Evolutionary conservation across 2,797 vertebrate species (phyloP).

Genomic region (Luscinia luscinia): DNA sequence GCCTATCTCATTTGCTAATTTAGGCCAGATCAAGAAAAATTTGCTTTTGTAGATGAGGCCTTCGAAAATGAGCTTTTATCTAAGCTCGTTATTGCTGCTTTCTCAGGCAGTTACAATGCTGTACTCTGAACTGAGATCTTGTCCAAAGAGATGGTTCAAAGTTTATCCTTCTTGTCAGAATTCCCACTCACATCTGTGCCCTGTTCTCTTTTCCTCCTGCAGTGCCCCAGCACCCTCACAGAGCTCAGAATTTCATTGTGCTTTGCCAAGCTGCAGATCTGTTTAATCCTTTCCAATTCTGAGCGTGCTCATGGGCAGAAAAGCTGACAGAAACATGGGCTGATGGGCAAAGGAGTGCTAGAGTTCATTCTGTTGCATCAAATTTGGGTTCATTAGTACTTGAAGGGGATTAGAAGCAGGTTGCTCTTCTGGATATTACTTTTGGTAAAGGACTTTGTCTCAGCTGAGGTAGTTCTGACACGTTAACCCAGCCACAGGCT

Average conservation of each 20-base stretch:
- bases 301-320: conserved; percentile 11
- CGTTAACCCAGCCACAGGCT: neutral
- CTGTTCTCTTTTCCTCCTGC: neutral
- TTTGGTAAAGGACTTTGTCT: conserved; percentile 41
- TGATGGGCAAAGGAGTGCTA: conserved; percentile 34
- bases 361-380: conserved; percentile 53
- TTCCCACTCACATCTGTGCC: neutral
- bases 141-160: neutral
- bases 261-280: conserved; percentile 31
- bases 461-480: conserved; percentile 35
- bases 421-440: conserved; percentile 55
- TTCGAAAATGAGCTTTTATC: neutral
- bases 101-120: neutral
- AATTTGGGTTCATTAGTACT: conserved; percentile 58
- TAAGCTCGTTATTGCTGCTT: neutral
- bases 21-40: neutral
- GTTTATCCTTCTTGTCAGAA: conserved; percentile 11
- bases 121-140: neutral
- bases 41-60: neutral
- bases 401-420: conserved; percentile 51
- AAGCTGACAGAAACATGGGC: conserved; percentile 33
- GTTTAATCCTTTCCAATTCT: conserved; percentile 53
- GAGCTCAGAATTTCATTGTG: conserved; percentile 9
- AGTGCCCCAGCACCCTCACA: neutral
- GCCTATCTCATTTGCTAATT: neutral